These are phyloP conservation scores for Coronaproctus castanopsis DNA, from an alignment of 2,888 invertebrate genomes.

Conservation along the genomic window DNA sequence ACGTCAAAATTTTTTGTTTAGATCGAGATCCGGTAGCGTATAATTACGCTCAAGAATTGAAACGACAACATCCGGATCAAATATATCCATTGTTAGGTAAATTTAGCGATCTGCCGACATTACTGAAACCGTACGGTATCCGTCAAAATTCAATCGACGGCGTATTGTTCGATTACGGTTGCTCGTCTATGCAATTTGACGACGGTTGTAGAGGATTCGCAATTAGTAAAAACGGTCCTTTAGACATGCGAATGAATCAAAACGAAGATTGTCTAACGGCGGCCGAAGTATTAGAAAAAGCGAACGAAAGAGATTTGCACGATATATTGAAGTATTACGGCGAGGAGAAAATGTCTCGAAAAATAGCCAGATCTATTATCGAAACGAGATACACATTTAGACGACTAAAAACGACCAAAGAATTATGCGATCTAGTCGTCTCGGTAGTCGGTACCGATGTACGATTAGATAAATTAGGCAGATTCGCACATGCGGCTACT, in stretches of 20 bases:
- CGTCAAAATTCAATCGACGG: conserved; percentile 53
- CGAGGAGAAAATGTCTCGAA: conserved; percentile 67
- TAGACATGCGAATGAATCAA: conserved; percentile 93
- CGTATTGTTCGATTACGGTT: conserved; percentile 79
- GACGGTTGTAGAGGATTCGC: conserved; percentile 63
- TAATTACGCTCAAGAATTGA: conserved; percentile 42
- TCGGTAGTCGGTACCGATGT: conserved; percentile 36
- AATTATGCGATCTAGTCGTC: conserved; percentile 54
- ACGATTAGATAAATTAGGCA: conserved; percentile 48
- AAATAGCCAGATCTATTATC: conserved; percentile 68
- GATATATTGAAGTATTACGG: conserved; percentile 79
- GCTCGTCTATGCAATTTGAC: conserved; percentile 90
- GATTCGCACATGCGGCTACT: conserved; percentile 63
- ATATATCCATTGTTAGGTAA: conserved; percentile 62
- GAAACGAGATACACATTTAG: conserved; percentile 50
- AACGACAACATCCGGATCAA: conserved; percentile 43
- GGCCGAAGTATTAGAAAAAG: conserved; percentile 61
- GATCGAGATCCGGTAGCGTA: conserved; percentile 74
- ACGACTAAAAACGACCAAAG: conserved; percentile 57
- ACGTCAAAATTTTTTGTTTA: conserved; percentile 50
- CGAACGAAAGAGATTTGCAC: conserved; percentile 54
- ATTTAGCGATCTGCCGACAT: conserved; percentile 63
- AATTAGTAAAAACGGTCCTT: conserved; percentile 57
- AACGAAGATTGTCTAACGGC: conserved; percentile 55
- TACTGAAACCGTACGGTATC: conserved; percentile 40